Base-by-base conservation (phyloP, 2,888 invertebrate species). In the Ophion obscuratus region DNA sequence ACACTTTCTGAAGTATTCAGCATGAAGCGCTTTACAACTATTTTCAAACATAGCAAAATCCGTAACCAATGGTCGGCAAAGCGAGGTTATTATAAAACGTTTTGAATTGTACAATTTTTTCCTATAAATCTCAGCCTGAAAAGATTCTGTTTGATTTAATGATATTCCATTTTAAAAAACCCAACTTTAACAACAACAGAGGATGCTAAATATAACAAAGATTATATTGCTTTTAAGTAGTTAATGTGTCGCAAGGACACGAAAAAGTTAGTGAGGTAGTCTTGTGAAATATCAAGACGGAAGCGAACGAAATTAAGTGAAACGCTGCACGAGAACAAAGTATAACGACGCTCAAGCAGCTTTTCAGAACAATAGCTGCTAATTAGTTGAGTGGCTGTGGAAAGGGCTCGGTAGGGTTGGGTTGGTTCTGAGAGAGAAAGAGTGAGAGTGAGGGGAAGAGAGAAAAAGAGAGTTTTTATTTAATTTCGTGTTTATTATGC, bases 351-450 rank as follows among this genome's bases (percentile, higher is more conserved):
- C 81, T 83, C 83, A 53, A 78, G 81, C 78, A 81, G 90, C 92
- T 92, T 91, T 90, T 90, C 88, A 83, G 90, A 91, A 93, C 93
- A 93, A 93, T 93, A 87, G 87, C 77, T 86, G 87, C 92, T 93
- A 93, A 93, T 93, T 93, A 93, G 93, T 93, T 89, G 91, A 93
- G 93, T 93, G 92, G 91, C 88, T 67, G 74, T 71, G 70, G 62
- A 64, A 81, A 14, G 78, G 64, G 71, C 62, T 57, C 57, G 71
- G 66, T 68, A 70, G 64, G 66, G 74, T 59, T 24, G 40, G 24
- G 57, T 27, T 57, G 57, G 20, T 36, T 10, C 11, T 47, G 11
- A 47, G 14, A 14, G 14, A 47, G 2, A 40, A 17, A 40, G 44
- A 62, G 78, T 59, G 36, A 40, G 24, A 79, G 53, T 53, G 47